Percentiles rank a stretch among this genome's conserved stretches.
Evolutionary conservation across 2,888 invertebrate genomes (phyloP).

Genomic region (Erpobdella octoculata): DNA sequence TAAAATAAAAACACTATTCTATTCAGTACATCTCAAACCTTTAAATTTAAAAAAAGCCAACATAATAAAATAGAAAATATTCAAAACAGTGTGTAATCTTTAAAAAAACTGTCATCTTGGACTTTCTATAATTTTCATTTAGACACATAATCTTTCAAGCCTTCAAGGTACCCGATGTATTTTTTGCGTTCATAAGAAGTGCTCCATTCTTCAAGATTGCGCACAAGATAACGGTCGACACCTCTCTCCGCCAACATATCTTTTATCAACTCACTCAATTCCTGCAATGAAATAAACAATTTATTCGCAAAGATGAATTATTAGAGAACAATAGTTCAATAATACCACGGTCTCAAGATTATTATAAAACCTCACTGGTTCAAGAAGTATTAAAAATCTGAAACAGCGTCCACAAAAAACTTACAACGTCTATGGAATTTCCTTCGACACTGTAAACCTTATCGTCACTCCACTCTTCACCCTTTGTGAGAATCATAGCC

Average conservation of each 20-base stretch:
- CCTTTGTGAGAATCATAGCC: constrained; percentile 66
- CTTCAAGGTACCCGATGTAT: constrained; percentile 79
- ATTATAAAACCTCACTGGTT: background rate
- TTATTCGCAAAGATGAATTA: no score
- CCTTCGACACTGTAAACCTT: constrained; percentile 81
- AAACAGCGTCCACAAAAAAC: background rate
- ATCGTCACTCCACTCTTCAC: constrained; percentile 77
- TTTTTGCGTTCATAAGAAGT: constrained; percentile 85
- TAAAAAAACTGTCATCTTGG: no score
- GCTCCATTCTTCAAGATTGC: constrained; percentile 76
- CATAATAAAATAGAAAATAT: no score
- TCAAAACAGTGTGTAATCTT: no score
- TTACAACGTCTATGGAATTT: constrained; percentile 80
- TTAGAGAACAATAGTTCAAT: no score
- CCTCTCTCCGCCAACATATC: constrained; percentile 93
- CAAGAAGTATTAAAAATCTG: background rate
- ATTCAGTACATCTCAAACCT: no score
- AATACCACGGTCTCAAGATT: background rate
- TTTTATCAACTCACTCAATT: constrained; percentile 85
- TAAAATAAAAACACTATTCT: no score
- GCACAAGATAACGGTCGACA: constrained; percentile 81
- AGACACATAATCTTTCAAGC: constrained; percentile 46
- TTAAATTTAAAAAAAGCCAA: no score
- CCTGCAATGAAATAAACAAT: no score
- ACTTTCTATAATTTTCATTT: no score